Evolutionary conservation across 2,113 vertebrate genomes (phyloP), one percentile per base, ranked within the genome.

Genomic region (Larimichthys polyactis): DNA sequence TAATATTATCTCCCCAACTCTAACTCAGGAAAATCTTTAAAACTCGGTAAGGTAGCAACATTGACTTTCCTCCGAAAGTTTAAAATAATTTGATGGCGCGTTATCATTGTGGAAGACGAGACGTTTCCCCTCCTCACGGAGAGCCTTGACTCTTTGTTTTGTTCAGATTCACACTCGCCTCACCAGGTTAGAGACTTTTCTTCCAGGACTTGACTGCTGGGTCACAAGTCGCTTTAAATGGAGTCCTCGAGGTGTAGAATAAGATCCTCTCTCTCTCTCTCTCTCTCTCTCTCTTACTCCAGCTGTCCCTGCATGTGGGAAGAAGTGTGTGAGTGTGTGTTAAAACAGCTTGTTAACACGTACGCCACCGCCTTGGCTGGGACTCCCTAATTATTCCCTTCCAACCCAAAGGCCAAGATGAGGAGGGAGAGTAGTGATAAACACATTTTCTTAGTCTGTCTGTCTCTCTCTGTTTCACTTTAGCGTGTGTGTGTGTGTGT

Each of bases 291-390:
- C 36, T 8, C 36, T 8, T 7, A 73, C 74, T 76, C 62, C 48
- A 62, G 52, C 75, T 72, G 24, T 79, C 64, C 52, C 78, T 70
- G 71, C 69, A 32, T 84, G 74, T 81, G 85, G 75, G 89, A 81
- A 73, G 73, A 75, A 74, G 82, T 76, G 86, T 62, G 75, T 49
- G 77, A 74, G 79, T 75, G 87, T 84, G 70, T 89, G 88, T 92
- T 91, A 87, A 92, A 90, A 89, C 88, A 90, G 81, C 89, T 90
- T 87, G 81, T 90, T 91, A 92, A 93, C 86, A 88, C 62, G 11
- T 83, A 76, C 73, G 71, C 78, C 67, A n/a, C 75, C 67, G 72
- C 84, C 78, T 88, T 87, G 84, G 88, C 89, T 19, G 19, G 79
- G 72, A 57, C 71, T 81, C 81, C 78, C 82, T 88, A 86, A 91